These are phyloP conservation scores for Strigamia transsilvanica DNA, from an alignment of 2,888 invertebrate species.

Conservation along the genomic window DNA sequence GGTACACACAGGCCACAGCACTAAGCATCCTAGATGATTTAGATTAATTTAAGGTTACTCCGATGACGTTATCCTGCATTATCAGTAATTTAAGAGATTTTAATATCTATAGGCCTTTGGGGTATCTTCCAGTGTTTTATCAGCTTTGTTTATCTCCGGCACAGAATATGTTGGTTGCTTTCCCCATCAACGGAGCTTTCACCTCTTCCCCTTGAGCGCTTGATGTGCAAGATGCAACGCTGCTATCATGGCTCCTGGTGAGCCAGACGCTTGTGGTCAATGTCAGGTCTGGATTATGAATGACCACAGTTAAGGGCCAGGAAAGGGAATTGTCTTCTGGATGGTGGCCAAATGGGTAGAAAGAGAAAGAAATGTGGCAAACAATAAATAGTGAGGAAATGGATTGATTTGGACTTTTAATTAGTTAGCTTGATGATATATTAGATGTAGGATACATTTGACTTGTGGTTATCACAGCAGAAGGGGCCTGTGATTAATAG, in stretches of 20 bases:
- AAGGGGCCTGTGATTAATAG: background rate
- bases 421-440: background rate
- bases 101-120: slow-evolving; percentile 26
- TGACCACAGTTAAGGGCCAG: slow-evolving; percentile 26
- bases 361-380: background rate
- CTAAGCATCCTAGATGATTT: too few relatives aligned
- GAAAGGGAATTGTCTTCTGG: slow-evolving; percentile 32
- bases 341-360: slow-evolving; percentile 1
- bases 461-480: background rate
- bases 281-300: slow-evolving; percentile 39
- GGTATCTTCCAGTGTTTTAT: background rate
- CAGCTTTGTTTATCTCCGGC: slow-evolving; percentile 16
- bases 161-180: background rate
- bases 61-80: background rate
- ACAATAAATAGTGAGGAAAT: background rate
- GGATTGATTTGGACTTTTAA: slow-evolving; percentile 24
- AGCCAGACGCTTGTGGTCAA: slow-evolving; percentile 27
- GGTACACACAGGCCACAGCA: too few relatives aligned
- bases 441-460: background rate
- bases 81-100: slow-evolving; percentile 34
- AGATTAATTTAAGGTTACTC: background rate
- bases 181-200: slow-evolving; percentile 22
- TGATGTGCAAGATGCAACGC: slow-evolving; percentile 17
- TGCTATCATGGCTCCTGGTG: slow-evolving; percentile 32
- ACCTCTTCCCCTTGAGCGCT: slow-evolving; percentile 39